These are phyloP conservation scores for Borostomias antarcticus DNA, from an alignment of 2,797 vertebrate genomes.

Conservation along the genomic window DNA sequence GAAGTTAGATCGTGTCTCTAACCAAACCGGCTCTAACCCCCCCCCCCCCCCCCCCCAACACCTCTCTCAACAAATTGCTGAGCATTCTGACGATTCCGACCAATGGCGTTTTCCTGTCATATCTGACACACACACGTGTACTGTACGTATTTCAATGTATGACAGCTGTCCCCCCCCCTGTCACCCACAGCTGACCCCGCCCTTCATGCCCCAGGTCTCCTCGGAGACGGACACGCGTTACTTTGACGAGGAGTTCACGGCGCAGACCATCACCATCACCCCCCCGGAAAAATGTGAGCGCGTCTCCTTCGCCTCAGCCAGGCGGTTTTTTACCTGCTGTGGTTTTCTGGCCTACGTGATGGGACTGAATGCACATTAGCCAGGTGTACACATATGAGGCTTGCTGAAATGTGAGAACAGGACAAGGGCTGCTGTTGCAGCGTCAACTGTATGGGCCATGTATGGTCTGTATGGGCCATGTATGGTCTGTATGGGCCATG, in stretches of 20 bases:
- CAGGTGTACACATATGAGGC: too few relatives aligned
- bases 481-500: too few relatives aligned
- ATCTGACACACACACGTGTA: background rate
- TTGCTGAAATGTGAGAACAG: too few relatives aligned
- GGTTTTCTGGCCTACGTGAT: background rate
- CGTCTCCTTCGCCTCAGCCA: background rate
- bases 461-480: too few relatives aligned
- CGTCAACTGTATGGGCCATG: too few relatives aligned
- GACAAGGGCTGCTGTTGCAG: too few relatives aligned
- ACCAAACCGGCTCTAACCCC: background rate
- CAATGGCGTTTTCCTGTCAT: background rate
- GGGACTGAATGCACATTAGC: too few relatives aligned
- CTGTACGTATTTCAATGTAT: too few relatives aligned
- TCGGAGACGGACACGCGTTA: conserved; percentile 97
- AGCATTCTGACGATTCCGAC: too few relatives aligned
- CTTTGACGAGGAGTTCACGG: conserved; percentile 98
- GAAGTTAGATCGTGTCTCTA: too few relatives aligned
- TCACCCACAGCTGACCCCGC: conserved; percentile 83
- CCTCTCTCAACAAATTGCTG: background rate
- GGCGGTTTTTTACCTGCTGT: background rate
- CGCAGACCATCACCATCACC: conserved; percentile 98
- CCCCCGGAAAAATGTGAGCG: conserved; percentile 84
- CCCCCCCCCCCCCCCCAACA: too few relatives aligned
- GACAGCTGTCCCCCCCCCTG: conserved; percentile 1
- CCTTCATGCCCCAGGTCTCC: conserved; percentile 93